These are phyloP conservation scores for Flexamia atlantica DNA, from an alignment of 2,888 invertebrate genomes.

Conservation along the genomic window DNA sequence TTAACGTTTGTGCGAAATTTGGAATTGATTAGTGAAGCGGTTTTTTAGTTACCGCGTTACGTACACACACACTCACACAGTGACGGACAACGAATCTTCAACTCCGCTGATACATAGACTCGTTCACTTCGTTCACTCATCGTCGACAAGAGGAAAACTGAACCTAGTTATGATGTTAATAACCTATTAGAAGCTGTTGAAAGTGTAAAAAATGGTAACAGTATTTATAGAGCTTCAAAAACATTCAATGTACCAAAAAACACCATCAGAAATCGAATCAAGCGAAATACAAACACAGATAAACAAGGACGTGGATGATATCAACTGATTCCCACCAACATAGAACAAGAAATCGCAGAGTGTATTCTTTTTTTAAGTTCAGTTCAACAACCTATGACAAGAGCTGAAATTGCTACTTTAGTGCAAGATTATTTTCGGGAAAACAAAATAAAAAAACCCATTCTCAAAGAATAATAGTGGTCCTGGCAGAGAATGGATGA, in stretches of 20 bases:
- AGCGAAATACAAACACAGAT: not conserved
- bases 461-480: slow-evolving; percentile 8
- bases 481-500: slow-evolving; percentile 23
- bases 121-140: too few relatives aligned
- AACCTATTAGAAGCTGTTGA: too few relatives aligned
- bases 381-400: not conserved
- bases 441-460: not conserved
- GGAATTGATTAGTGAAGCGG: too few relatives aligned
- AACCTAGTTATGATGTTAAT: too few relatives aligned
- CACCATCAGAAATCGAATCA: not conserved
- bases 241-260: slow-evolving; percentile 4
- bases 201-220: not conserved
- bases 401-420: not conserved
- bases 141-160: too few relatives aligned
- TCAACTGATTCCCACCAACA: not conserved
- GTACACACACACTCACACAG: too few relatives aligned
- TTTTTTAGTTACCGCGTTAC: too few relatives aligned
- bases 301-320: slow-evolving; percentile 15
- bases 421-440: slow-evolving; percentile 30
- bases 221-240: slow-evolving; percentile 31
- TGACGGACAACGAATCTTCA: too few relatives aligned
- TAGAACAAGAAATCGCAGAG: slow-evolving; percentile 2
- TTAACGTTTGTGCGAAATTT: too few relatives aligned
- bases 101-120: too few relatives aligned
- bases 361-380: not conserved